Evolutionary conservation across 2,797 vertebrate species (phyloP).

Genomic region (Acomys russatus): DNA sequence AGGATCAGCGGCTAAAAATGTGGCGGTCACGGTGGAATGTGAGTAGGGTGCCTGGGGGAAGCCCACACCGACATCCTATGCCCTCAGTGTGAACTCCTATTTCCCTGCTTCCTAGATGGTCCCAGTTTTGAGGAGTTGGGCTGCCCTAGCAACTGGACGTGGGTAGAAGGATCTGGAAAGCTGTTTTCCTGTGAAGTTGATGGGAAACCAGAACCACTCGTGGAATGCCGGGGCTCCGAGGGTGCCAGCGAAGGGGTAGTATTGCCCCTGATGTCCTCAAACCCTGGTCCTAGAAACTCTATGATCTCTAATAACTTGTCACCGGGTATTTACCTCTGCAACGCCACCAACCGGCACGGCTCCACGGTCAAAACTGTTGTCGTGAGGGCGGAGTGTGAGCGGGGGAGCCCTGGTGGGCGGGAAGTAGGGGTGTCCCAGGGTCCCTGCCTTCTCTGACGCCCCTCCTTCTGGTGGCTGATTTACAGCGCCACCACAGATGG

Average conservation of each 20-base stretch:
- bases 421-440: not conserved
- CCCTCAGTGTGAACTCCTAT: not conserved
- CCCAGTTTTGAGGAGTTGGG: slow-evolving; percentile 76
- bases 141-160: slow-evolving; percentile 83
- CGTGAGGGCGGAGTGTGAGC: slow-evolving; percentile 84
- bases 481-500: slow-evolving; percentile 85
- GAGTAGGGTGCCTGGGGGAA: slow-evolving; percentile 67
- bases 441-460: not conserved
- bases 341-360: slow-evolving; percentile 83
- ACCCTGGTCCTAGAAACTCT: not conserved
- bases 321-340: slow-evolving; percentile 83
- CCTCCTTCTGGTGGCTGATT: not conserved
- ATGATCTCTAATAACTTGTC: slow-evolving; percentile 20
- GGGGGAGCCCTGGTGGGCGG: slow-evolving; percentile 10
- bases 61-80: not conserved
- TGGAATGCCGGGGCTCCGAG: slow-evolving; percentile 74
- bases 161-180: slow-evolving; percentile 78
- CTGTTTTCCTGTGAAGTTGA: slow-evolving; percentile 80
- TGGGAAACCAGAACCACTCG: slow-evolving; percentile 74
- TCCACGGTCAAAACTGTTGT: slow-evolving; percentile 80
- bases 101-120: slow-evolving; percentile 67
- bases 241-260: slow-evolving; percentile 58
- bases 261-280: slow-evolving; percentile 66
- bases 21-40: slow-evolving; percentile 86
- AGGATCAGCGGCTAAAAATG: slow-evolving; percentile 75